Evolutionary conservation across 1,140 invertebrate genomes (phyloP), one percentile per base, ranked within the genome.

Genomic region (Adelges cooleyi): DNA sequence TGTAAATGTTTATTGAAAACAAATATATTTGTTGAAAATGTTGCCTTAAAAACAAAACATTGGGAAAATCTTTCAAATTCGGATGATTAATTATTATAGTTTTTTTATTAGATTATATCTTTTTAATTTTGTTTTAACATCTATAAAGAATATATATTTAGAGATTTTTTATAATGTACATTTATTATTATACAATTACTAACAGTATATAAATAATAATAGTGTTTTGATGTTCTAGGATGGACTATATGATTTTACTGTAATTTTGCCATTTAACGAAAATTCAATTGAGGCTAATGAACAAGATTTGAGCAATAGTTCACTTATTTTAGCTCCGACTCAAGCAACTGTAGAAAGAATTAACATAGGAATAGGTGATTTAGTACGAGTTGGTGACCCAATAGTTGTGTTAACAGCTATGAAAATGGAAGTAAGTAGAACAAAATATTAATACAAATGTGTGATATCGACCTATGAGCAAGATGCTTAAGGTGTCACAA

Each of bases 271-370:
- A 13, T 59, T 59, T 29, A 25, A 59, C 20, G 54, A 59, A 46
- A 44, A 46, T 27, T 5, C n/a, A 2, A 29, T 44, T 18, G 23
- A 51, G 42, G 42, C 3, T 29, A 22, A 25, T 9, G 49, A 66
- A 66, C 20, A 52, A 36, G 69, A 59, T 0, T 49, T 4, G 15
- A 29, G 23, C 20, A 38, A n/a, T 27, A 40, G 72, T 11, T 78
- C 78, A 66, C 82, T 79, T 67, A 85, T 87, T 3, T 73, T 85
- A 15, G 88, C 94, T 22, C 95, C 96, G 6, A 98, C 98, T 84
- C 95, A 95, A 1, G 96, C 96, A 15, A 84, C 97, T 15, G 78
- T 99, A 18, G 93, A 98, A 69, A 93, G 92, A 76, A 77, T 99
- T 38, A 78, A 90, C 18, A 90, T 98, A 0, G 81, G 83, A 65